phyloP scores from a whole-genome alignment of 1,140 invertebrate genomes.

The Pantala flavescens region DNA sequence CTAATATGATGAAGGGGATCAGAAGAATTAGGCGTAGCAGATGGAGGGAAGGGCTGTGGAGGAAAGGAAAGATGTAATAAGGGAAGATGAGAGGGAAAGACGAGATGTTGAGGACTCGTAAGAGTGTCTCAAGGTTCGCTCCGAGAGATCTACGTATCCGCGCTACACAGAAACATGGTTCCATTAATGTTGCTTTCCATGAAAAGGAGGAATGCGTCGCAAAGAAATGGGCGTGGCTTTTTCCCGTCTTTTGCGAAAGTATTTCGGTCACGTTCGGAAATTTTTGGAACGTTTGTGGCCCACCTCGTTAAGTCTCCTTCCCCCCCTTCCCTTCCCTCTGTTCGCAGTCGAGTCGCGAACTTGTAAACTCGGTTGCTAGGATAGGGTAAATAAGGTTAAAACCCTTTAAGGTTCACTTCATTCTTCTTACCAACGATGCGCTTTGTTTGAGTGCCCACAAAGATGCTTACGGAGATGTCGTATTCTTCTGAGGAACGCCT shows the following conservation, averaged over 20 bases:
- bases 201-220: neutral
- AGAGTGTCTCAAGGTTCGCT: no score
- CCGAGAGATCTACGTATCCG: no score
- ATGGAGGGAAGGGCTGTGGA: neutral
- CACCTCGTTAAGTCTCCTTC: neutral
- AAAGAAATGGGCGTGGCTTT: neutral
- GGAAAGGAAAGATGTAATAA: neutral
- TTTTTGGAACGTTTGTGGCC: constrained; percentile 8
- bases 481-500: no score
- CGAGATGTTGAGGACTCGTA: neutral
- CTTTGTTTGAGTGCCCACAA: no score
- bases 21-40: neutral
- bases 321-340: neutral
- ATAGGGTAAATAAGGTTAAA: no score
- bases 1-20: neutral
- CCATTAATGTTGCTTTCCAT: no score
- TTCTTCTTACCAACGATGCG: no score
- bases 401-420: no score
- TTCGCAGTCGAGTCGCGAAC: no score
- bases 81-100: neutral
- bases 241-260: neutral
- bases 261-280: neutral
- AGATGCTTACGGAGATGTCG: no score
- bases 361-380: no score
- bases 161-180: no score